Evolutionary conservation across 2,113 vertebrate genomes (phyloP).

Genomic region (Progne subis): DNA sequence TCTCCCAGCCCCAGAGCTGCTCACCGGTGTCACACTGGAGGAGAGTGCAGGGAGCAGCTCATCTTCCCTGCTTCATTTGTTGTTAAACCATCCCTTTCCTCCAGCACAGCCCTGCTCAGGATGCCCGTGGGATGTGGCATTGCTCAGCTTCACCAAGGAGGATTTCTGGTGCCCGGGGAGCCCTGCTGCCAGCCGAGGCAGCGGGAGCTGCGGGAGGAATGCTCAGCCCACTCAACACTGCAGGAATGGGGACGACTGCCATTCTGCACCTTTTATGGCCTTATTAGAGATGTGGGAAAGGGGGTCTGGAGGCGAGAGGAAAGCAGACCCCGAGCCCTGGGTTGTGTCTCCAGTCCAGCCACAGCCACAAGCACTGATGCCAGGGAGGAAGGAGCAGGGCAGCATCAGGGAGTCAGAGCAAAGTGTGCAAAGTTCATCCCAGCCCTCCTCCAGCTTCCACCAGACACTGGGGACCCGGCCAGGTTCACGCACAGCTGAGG

Average conservation of each 20-base stretch:
- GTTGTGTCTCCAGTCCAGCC: not conserved
- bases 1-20: not conserved
- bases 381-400: not conserved
- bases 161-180: not conserved
- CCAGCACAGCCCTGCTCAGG: not conserved
- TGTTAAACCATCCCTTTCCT: not conserved
- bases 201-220: accelerated
- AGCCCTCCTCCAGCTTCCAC: not conserved
- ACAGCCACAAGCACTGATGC: not conserved
- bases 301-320: not conserved
- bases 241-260: accelerated
- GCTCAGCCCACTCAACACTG: accelerated
- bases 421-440: not conserved
- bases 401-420: not conserved
- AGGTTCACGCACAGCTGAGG: not conserved
- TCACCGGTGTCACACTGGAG: accelerated
- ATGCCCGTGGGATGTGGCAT: too few relatives aligned
- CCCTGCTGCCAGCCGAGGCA: not conserved
- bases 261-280: not conserved
- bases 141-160: accelerated
- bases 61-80: not conserved
- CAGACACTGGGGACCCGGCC: accelerated
- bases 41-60: not conserved
- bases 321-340: not conserved
- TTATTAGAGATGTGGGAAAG: not conserved